Evolutionary conservation across 2,797 vertebrate species (phyloP).

Genomic region (Halcyon chelicuti): DNA sequence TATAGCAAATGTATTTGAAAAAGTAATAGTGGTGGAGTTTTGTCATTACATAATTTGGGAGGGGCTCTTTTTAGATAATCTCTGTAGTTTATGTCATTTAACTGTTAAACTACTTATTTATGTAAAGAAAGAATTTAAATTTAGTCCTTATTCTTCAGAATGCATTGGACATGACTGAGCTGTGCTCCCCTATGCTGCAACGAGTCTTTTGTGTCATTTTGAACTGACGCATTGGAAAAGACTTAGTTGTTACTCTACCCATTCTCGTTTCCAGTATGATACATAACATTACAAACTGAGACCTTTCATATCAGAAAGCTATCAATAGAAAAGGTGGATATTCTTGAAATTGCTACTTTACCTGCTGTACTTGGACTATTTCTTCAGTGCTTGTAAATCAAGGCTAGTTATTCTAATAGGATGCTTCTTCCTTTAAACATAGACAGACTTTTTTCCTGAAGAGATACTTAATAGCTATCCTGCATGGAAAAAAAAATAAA

Average conservation of each 20-base stretch:
- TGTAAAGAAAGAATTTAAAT: background rate
- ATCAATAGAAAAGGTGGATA: background rate
- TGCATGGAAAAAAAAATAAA: slow-evolving; percentile 37
- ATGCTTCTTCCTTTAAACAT: slow-evolving; percentile 18
- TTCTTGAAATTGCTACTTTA: background rate
- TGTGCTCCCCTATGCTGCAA: background rate
- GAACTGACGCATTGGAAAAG: background rate
- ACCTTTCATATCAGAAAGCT: background rate
- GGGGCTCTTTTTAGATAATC: background rate
- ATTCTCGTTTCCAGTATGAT: background rate
- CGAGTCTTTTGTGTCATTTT: background rate
- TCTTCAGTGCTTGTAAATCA: background rate
- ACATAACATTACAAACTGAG: background rate
- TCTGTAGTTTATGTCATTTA: background rate
- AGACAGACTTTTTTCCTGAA: slow-evolving; percentile 2
- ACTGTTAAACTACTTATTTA: background rate
- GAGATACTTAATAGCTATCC: slow-evolving; percentile 56
- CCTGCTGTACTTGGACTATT: background rate
- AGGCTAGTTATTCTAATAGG: background rate
- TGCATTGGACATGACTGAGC: background rate
- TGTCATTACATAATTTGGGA: background rate
- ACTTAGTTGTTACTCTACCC: background rate
- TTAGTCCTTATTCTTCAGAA: background rate
- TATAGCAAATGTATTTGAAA: background rate
- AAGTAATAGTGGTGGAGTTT: background rate